Evolutionary conservation across 2,797 vertebrate genomes (phyloP).

Genomic region (Helostoma temminkii): DNA sequence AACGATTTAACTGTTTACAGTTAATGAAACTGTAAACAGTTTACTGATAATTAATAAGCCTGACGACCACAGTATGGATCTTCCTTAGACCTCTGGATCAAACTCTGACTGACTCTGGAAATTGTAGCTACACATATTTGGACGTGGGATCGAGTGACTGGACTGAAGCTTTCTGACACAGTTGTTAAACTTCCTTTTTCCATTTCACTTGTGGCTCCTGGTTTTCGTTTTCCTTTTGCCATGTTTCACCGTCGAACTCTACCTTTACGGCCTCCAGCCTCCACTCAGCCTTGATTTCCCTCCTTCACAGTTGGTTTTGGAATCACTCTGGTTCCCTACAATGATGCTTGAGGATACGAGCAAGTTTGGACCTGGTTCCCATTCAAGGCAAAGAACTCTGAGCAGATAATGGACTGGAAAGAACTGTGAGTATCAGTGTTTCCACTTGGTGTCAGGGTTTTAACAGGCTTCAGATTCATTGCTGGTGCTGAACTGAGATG

Average conservation of each 20-base stretch:
- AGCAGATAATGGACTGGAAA: slow-evolving; percentile 79
- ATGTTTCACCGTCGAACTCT: not conserved
- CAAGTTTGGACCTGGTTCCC: slow-evolving; percentile 31
- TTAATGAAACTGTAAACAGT: no score
- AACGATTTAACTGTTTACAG: no score
- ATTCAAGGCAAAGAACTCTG: slow-evolving; percentile 37
- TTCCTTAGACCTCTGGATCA: no score
- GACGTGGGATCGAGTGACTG: not conserved
- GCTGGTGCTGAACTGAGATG: no score
- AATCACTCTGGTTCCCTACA: slow-evolving; percentile 1
- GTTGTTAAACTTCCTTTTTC: no score
- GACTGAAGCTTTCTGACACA: not conserved
- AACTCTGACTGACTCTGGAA: no score
- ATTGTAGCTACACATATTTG: not conserved
- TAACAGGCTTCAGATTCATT: not conserved
- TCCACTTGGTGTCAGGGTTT: not conserved
- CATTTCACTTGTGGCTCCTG: not conserved
- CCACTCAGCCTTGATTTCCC: not conserved
- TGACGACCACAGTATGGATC: not conserved
- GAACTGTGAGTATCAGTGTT: slow-evolving; percentile 75
- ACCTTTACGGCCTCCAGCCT: not conserved
- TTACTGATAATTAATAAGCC: no score
- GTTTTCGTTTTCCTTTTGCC: not conserved
- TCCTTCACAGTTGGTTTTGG: not conserved
- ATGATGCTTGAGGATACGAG: slow-evolving; percentile 48